A percentile compares a stretch with the other conserved stretches of the same genome.
Evolutionary conservation across 2,888 invertebrate genomes (phyloP).

Genomic region (Odontomyia ornata): DNA sequence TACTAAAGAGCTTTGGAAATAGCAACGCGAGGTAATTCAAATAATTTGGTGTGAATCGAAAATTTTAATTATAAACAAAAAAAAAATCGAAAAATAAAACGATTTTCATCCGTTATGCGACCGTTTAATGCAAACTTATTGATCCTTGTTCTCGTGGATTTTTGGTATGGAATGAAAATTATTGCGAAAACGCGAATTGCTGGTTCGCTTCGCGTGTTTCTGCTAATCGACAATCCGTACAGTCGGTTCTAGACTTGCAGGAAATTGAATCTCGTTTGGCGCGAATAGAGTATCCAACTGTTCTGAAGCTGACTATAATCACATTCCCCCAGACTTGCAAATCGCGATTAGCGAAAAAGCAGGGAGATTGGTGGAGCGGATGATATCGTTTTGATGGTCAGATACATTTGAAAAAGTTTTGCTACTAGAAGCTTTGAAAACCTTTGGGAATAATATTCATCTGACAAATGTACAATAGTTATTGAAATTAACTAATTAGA

Average conservation of each 20-base stretch:
- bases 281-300: constrained; percentile 2
- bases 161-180: not conserved
- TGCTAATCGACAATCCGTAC: not conserved
- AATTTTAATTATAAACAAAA: constrained; percentile 11
- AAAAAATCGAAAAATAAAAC: constrained; percentile 17
- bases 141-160: not conserved
- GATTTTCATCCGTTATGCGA: constrained; percentile 21
- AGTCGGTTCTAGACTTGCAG: not conserved
- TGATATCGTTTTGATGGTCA: no score
- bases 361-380: not conserved
- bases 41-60: not conserved
- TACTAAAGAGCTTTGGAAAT: not conserved
- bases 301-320: not conserved
- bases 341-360: not conserved
- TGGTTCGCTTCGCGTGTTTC: not conserved
- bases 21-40: not conserved
- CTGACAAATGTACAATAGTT: no score
- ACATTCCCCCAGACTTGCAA: not conserved
- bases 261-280: not conserved
- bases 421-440: no score
- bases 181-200: constrained; percentile 32
- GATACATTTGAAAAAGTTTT: no score
- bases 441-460: no score
- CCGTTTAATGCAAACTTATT: not conserved
- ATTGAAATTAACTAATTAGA: no score